These are phyloP conservation scores for Onychorhynchus coronatus DNA, from an alignment of 2,113 vertebrate genomes.

Conservation along the genomic window DNA sequence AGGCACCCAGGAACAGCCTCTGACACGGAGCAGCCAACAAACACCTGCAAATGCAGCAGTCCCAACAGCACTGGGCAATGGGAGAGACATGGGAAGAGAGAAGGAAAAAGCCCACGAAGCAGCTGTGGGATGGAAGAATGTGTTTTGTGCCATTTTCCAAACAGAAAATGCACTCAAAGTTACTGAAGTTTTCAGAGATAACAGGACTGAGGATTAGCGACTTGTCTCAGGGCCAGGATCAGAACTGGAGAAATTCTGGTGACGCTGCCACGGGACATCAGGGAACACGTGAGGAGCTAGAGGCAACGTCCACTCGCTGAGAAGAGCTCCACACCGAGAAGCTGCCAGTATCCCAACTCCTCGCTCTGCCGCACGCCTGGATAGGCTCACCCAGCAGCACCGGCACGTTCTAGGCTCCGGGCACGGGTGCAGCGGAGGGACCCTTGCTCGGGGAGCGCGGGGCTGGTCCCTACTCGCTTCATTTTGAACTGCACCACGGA, in stretches of 20 bases:
- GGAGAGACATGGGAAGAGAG: accelerated
- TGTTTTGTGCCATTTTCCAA: neutral
- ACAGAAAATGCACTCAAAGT: accelerated
- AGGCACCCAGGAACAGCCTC: accelerated
- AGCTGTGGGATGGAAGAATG: accelerated
- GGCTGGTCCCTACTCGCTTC: too few species aligned
- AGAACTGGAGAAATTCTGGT: accelerated
- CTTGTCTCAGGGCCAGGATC: neutral
- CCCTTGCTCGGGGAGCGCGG: too few species aligned
- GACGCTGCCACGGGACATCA: accelerated
- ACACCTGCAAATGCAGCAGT: neutral
- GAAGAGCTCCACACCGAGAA: accelerated
- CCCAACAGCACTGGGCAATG: accelerated
- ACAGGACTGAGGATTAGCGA: neutral
- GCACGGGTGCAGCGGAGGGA: neutral
- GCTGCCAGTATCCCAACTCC: neutral
- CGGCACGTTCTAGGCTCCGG: accelerated
- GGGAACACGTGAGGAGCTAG: neutral
- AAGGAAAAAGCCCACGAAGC: accelerated
- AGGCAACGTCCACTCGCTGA: neutral
- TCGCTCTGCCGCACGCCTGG: neutral
- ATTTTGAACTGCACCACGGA: too few species aligned
- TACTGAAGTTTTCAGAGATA: neutral
- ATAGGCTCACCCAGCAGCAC: neutral
- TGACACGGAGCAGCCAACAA: accelerated